These are phyloP conservation scores for Orchesellides sinensis DNA, from an alignment of 2,888 invertebrate species.

Conservation along the genomic window DNA sequence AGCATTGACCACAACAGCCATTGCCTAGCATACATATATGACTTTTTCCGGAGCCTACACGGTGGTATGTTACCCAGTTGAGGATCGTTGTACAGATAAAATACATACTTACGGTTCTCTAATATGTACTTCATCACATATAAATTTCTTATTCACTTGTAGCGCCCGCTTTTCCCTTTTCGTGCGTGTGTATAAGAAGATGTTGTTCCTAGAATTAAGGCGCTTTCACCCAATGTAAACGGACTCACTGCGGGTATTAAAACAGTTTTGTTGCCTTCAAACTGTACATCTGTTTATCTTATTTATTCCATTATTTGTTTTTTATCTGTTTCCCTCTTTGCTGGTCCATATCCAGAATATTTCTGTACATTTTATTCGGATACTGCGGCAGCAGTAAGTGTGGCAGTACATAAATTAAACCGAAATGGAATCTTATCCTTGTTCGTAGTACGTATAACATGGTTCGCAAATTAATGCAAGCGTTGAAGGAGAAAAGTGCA, in stretches of 20 bases:
- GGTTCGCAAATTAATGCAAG: neutral
- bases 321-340: neutral
- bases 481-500: conserved; percentile 9
- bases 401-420: conserved; percentile 13
- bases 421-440: no score
- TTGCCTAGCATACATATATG: no score
- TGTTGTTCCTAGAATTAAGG: conserved; percentile 20
- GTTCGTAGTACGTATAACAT: neutral
- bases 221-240: no score
- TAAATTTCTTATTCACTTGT: conserved; percentile 21
- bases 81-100: no score
- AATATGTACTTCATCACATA: no score
- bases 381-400: conserved; percentile 1
- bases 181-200: conserved; percentile 5
- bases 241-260: conserved; percentile 28
- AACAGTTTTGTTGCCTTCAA: conserved; percentile 1
- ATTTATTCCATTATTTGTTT: conserved; percentile 16
- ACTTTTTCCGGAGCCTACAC: no score
- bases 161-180: conserved; percentile 1
- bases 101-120: no score
- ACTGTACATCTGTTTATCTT: conserved; percentile 17
- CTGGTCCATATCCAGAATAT: neutral
- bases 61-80: no score
- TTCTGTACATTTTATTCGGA: neutral
- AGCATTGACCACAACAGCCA: conserved; percentile 1